phyloP scores from a whole-genome alignment of 2,888 invertebrate species.

The Lasioglossum marginatum region DNA sequence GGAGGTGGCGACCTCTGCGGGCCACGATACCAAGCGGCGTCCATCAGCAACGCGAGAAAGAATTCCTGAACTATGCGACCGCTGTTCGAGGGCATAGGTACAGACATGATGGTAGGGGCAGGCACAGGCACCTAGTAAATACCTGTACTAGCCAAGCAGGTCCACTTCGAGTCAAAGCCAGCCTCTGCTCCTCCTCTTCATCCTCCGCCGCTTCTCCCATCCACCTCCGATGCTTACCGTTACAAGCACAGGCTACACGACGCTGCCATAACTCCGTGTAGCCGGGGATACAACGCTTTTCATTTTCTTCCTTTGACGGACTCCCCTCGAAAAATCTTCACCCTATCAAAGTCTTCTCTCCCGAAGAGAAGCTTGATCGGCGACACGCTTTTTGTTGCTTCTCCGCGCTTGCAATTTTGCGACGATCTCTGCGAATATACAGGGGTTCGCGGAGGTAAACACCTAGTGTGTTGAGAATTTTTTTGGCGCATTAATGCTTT shows the following conservation, averaged over 20 bases:
- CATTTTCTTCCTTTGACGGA: constrained; percentile 58
- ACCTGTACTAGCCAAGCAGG: constrained; percentile 78
- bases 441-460: neutral
- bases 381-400: too few species aligned
- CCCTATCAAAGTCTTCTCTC: neutral
- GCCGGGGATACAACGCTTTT: constrained; percentile 61
- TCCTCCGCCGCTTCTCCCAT: constrained; percentile 44
- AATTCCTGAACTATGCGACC: constrained; percentile 71
- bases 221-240: constrained; percentile 74
- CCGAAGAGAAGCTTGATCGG: neutral
- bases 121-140: constrained; percentile 75
- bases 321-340: constrained; percentile 25
- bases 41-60: constrained; percentile 66
- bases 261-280: constrained; percentile 36
- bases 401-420: neutral
- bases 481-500: neutral
- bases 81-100: constrained; percentile 61
- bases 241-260: constrained; percentile 67
- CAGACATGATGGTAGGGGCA: constrained; percentile 41
- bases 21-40: constrained; percentile 60
- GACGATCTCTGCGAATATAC: neutral
- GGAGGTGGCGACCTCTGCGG: constrained; percentile 72
- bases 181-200: constrained; percentile 60
- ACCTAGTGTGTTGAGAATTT: neutral
- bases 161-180: constrained; percentile 73